Conservation (phyloP, 2,797 vertebrate species). For the Tiaroga cobitis region DNA sequence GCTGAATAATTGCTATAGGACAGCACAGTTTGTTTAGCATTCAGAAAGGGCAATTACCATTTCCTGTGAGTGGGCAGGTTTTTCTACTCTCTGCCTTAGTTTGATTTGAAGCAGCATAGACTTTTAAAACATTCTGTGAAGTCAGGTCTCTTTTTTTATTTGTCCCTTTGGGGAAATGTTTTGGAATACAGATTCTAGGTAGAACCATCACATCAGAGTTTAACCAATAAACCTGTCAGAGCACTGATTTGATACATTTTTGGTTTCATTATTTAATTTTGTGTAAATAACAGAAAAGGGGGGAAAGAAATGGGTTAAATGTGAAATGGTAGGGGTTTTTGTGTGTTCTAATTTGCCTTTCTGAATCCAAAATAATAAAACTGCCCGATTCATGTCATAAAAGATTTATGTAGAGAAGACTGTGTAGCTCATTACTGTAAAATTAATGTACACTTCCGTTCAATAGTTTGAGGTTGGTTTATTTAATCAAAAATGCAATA, state of each 20-base stretch:
- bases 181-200: neutral
- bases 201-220: neutral
- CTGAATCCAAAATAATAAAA: neutral
- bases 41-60: conserved; percentile 3
- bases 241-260: neutral
- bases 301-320: neutral
- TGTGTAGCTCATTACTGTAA: neutral
- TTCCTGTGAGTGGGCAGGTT: neutral
- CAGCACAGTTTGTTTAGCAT: conserved; percentile 10
- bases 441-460: neutral
- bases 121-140: neutral
- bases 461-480: neutral
- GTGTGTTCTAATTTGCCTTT: neutral
- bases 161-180: neutral
- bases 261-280: neutral
- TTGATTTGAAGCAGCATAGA: neutral
- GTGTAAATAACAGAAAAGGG: neutral
- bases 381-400: neutral
- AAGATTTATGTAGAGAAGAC: neutral
- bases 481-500: neutral
- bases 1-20: neutral
- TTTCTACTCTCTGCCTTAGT: neutral
- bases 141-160: neutral
- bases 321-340: neutral
- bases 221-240: neutral